A percentile compares a stretch with the other conserved stretches of the same genome.
Evolutionary conservation across 2,113 vertebrate genomes (phyloP).

Genomic region (Crotalus horridus): DNA sequence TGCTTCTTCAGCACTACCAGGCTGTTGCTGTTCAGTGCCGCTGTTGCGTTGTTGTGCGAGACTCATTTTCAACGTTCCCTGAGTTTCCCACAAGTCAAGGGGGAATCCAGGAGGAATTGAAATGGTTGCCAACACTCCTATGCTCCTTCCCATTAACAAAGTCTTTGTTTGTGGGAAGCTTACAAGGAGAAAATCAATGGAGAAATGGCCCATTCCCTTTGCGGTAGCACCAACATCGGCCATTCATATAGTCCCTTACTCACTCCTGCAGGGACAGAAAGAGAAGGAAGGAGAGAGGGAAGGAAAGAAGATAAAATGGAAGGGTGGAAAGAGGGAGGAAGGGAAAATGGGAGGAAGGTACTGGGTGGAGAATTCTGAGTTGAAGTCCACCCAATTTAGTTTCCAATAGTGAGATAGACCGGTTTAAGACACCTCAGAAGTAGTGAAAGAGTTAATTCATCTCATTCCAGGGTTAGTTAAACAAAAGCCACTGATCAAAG

Average conservation of each 20-base stretch:
- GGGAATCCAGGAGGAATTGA: background rate
- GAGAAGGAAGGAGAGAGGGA: too few species aligned
- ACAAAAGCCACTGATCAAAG: background rate
- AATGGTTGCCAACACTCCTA: background rate
- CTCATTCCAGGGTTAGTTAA: background rate
- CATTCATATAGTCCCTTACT: background rate
- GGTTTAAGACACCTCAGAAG: background rate
- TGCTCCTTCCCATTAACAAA: background rate
- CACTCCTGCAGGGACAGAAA: background rate
- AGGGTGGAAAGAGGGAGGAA: too few species aligned
- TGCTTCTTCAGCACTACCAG: background rate
- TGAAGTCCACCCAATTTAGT: background rate
- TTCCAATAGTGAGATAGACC: background rate
- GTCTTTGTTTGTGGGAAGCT: background rate
- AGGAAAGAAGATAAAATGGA: too few species aligned
- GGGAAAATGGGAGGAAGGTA: too few species aligned
- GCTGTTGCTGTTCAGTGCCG: background rate
- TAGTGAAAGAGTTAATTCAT: background rate
- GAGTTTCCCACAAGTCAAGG: background rate
- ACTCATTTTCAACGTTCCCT: background rate
- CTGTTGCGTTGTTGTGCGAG: background rate
- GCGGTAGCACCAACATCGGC: background rate
- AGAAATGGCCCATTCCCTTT: background rate
- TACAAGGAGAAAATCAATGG: background rate
- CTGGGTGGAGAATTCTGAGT: background rate